Evolutionary conservation across 1,140 invertebrate genomes (phyloP).

Genomic region (Drosophila equinoxialis): DNA sequence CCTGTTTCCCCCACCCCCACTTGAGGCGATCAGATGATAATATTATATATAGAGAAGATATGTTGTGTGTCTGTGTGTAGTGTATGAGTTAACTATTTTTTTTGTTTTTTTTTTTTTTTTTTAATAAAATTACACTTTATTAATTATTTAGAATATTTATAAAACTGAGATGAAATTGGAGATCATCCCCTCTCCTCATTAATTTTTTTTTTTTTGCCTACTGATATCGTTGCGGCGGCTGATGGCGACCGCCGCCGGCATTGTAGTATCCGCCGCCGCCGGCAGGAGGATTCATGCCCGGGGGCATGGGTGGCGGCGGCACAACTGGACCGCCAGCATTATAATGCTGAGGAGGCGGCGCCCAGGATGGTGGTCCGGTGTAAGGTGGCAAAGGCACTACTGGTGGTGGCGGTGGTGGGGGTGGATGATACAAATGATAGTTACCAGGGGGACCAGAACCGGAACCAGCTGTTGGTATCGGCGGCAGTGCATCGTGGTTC

Average conservation of each 20-base stretch:
- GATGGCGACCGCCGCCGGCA: constrained; percentile 28
- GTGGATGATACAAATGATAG: constrained; percentile 66
- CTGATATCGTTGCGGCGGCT: constrained; percentile 62
- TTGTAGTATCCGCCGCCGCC: constrained; percentile 60
- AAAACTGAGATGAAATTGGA: constrained; percentile 23
- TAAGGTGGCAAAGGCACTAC: constrained; percentile 60
- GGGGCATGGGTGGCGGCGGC: constrained; percentile 62
- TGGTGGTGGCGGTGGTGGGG: constrained; percentile 71
- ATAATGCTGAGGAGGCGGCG: constrained; percentile 60
- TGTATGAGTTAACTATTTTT: neutral
- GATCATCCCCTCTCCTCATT: neutral
- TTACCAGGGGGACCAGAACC: constrained; percentile 27
- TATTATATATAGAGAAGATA: constrained; percentile 10
- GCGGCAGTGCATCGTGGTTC: constrained; percentile 62
- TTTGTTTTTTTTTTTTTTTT: constrained; percentile 46
- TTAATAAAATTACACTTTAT: constrained; percentile 77
- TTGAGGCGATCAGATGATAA: constrained; percentile 37
- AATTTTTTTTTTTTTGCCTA: neutral
- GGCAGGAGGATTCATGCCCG: constrained; percentile 17
- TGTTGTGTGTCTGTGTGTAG: constrained; percentile 13
- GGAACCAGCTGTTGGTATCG: constrained; percentile 18
- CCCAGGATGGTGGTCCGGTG: constrained; percentile 39
- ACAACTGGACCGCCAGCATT: constrained; percentile 27
- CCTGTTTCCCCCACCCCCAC: neutral
- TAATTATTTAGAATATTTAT: constrained; percentile 50